Conservation (phyloP, 2,113 vertebrate species). For the Paedocypris sp. region DNA sequence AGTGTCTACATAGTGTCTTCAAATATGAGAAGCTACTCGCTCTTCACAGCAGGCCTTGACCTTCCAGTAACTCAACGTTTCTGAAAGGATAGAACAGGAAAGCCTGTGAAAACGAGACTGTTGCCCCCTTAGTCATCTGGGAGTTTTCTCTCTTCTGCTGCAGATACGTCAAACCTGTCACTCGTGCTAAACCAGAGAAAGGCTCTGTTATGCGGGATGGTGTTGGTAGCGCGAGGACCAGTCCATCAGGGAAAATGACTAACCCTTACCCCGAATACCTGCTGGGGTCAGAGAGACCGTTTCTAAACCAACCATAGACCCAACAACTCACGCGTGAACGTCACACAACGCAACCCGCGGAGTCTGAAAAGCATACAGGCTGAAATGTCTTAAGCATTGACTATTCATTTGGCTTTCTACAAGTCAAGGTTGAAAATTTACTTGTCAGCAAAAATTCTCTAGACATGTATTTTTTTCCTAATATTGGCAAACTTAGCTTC, state of each 20-base stretch:
- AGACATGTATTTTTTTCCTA: too few species aligned
- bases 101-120: constrained; percentile 34
- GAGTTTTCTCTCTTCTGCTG: constrained; percentile 40
- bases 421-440: too few species aligned
- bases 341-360: neutral
- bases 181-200: constrained; percentile 37
- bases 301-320: constrained; percentile 5
- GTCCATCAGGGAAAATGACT: constrained; percentile 23
- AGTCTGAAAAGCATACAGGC: constrained; percentile 3
- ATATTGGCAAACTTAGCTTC: too few species aligned
- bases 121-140: constrained; percentile 35
- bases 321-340: neutral
- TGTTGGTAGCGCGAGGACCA: constrained; percentile 21
- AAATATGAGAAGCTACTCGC: constrained; percentile 28
- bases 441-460: too few species aligned
- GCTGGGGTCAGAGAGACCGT: constrained; percentile 11
- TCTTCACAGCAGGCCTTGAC: constrained; percentile 37
- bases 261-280: constrained; percentile 17
- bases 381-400: too few species aligned
- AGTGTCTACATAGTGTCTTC: constrained; percentile 26
- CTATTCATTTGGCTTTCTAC: too few species aligned
- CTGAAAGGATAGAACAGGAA: constrained; percentile 21
- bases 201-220: constrained; percentile 31
- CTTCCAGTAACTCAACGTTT: constrained; percentile 40
- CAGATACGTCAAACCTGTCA: constrained; percentile 46